phyloP scores from a whole-genome alignment of 2,888 invertebrate genomes.

The Lasioglossum lativentre region DNA sequence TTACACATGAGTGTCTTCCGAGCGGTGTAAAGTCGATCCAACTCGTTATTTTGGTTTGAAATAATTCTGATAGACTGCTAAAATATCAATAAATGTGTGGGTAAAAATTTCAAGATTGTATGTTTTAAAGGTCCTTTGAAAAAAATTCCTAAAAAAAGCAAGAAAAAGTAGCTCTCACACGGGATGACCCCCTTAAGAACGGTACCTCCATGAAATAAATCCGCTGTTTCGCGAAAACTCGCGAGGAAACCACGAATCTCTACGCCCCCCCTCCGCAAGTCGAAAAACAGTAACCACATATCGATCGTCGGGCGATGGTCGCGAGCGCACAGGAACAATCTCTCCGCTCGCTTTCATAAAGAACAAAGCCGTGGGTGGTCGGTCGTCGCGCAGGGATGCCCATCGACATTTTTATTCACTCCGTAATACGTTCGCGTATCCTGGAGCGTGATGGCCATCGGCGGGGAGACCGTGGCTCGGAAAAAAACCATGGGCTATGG shows the following conservation, averaged over 20 bases:
- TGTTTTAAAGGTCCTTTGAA: too few species aligned
- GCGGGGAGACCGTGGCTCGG: not conserved
- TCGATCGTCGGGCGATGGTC: not conserved
- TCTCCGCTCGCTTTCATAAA: not conserved
- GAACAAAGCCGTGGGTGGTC: not conserved
- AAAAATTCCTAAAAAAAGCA: too few species aligned
- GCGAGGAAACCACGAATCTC: not conserved
- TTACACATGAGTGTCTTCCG: too few species aligned
- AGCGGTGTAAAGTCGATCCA: too few species aligned
- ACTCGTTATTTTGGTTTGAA: too few species aligned
- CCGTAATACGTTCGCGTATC: constrained; percentile 27
- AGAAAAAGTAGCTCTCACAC: too few species aligned
- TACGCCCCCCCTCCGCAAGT: too few species aligned
- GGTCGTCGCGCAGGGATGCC: constrained; percentile 3
- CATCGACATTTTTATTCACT: constrained; percentile 50
- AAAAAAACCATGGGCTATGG: constrained; percentile 16
- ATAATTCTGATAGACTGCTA: too few species aligned
- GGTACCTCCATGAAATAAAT: too few species aligned
- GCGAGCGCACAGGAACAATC: constrained; percentile 1
- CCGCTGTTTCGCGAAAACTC: not conserved
- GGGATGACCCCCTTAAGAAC: too few species aligned
- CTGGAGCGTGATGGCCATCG: not conserved
- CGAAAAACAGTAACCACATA: not conserved
- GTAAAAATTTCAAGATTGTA: too few species aligned
- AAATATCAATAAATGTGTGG: too few species aligned